Evolutionary conservation across 2,113 vertebrate species (phyloP).

Genomic region (Pygoscelis antarcticus): DNA sequence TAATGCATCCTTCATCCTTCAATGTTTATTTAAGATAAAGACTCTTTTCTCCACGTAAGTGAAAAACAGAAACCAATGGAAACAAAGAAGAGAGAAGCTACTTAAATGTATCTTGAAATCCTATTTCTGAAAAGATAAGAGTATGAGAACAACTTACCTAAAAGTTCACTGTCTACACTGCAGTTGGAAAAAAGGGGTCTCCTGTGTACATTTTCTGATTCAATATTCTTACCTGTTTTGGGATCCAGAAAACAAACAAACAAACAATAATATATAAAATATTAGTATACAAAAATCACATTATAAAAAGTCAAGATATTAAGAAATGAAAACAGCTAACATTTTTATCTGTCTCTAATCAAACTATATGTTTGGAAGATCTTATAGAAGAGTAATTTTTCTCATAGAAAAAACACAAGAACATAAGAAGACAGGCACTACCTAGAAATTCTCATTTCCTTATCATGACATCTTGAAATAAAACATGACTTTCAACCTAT

Average conservation of each 20-base stretch:
- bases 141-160: constrained; percentile 72
- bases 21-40: neutral
- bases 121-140: neutral
- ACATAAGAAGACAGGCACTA: neutral
- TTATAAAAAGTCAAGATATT: neutral
- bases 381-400: neutral
- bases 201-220: constrained; percentile 48
- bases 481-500: neutral
- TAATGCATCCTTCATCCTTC: neutral
- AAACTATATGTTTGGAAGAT: neutral
- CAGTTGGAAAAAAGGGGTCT: constrained; percentile 77
- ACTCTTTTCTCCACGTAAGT: neutral
- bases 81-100: neutral
- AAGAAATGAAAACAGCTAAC: neutral
- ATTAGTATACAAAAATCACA: neutral
- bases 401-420: neutral
- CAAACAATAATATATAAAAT: neutral
- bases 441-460: neutral
- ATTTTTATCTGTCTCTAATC: neutral
- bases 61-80: neutral
- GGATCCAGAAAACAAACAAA: neutral
- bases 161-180: constrained; percentile 74
- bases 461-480: neutral
- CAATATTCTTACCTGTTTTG: neutral
- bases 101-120: neutral